Base-by-base conservation (phyloP, 2,797 vertebrate genomes). In the Eulemur rubriventer region DNA sequence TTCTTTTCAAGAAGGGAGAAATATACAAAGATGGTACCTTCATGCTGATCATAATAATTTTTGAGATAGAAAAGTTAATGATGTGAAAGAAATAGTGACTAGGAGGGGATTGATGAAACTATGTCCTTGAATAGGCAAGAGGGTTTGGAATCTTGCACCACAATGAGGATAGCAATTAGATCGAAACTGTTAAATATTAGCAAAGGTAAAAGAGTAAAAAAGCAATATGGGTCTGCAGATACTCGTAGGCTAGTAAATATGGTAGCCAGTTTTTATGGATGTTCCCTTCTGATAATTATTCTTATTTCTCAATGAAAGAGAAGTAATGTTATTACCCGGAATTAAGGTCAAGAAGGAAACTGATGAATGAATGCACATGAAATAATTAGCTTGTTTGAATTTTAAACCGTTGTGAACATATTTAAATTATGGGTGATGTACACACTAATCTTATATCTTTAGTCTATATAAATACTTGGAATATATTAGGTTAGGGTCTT, bases 201-300 rank as follows among this genome's bases (percentile, higher is more conserved):
- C 13, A 48, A 7, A 12, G 9, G 1, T 41, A 43, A 79, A 75
- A 57, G 35, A 38, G 22, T 50, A 57, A 57, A 57, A 57, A 48
- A 13, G 3, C 4, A 92, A 12, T 75, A 28, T 12, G 0, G 35
- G 1, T 41, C 24, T n/a, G 7, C 3, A 89, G n/a, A 50, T 75
- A 73, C 4, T 4, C 7, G 3, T 7, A 35, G 4, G 61, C 4
- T 26, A 4, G 6, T 11, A 43, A 11, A 1, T 26, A 52, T 4
- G 1, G 28, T 12, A 26, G 78, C 2, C 7, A 41, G 4, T 13
- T 3, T 59, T 41, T 28, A 17, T 22, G 10, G 17, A 35, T 57
- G 17, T 24, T 86, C 7, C 22, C 30, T 30, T 55, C 18, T n/a
- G 1, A 22, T 17, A 41, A 35, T 16, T 33, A 57, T 16, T 76